These are phyloP conservation scores for Mormyrus hasselquistii DNA, from an alignment of 2,797 vertebrate genomes.

Conservation along the genomic window DNA sequence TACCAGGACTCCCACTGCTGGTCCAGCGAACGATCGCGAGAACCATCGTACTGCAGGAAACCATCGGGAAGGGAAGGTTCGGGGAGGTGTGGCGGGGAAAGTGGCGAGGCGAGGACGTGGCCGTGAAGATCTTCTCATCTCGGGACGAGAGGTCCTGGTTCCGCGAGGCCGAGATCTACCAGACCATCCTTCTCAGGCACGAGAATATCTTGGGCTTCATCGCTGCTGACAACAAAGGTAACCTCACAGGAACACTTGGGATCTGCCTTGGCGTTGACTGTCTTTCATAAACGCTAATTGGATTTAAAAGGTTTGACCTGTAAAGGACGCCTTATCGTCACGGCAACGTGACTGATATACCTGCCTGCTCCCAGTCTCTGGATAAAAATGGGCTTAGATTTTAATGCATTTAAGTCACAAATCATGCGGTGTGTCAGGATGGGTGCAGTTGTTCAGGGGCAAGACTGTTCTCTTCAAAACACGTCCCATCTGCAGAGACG, in stretches of 20 bases:
- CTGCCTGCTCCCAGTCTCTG: not conserved
- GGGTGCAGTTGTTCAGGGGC: not conserved
- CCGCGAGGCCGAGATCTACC: conserved; percentile 93
- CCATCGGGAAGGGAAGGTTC: conserved; percentile 87
- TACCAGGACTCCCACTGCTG: conserved; percentile 80
- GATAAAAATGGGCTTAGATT: not conserved
- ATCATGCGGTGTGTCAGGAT: not conserved
- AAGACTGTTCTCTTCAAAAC: not conserved
- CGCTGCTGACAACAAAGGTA: conserved; percentile 96
- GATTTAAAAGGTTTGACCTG: not conserved
- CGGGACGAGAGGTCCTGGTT: conserved; percentile 94
- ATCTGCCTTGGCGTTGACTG: not conserved
- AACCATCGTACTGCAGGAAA: conserved; percentile 91
- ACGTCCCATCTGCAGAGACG: not conserved
- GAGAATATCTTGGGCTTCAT: conserved; percentile 97
- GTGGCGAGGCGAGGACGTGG: conserved; percentile 93
- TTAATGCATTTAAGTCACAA: not conserved
- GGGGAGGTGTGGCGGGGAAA: conserved; percentile 92
- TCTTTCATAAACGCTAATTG: not conserved
- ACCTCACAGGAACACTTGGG: not conserved
- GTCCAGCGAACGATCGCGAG: conserved; percentile 94
- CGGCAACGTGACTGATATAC: not conserved
- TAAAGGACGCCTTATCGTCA: not conserved
- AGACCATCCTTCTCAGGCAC: conserved; percentile 92
- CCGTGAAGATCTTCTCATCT: conserved; percentile 97